These are phyloP conservation scores for Wasmannia auropunctata DNA, from an alignment of 1,140 invertebrate species.

Conservation along the genomic window DNA sequence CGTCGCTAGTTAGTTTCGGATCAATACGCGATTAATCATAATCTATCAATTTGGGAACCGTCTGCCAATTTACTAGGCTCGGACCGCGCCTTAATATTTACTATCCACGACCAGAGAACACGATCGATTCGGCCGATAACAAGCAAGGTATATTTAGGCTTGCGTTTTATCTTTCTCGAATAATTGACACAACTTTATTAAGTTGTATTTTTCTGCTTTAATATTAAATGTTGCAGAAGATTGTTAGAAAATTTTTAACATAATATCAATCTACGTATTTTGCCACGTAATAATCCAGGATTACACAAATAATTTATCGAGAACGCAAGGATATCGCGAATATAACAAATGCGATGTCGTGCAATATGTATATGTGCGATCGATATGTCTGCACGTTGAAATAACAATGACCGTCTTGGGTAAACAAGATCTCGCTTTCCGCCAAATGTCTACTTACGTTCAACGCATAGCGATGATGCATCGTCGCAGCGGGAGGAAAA, in stretches of 20 bases:
- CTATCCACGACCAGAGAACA: neutral
- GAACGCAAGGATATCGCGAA: neutral
- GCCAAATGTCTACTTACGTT: conserved; percentile 47
- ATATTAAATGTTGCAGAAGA: neutral
- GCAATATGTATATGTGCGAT: neutral
- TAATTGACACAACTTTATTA: neutral
- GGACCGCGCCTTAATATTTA: conserved; percentile 37
- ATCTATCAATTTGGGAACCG: conserved; percentile 57
- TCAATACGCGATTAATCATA: conserved; percentile 58
- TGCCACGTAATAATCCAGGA: neutral
- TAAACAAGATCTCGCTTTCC: conserved; percentile 38
- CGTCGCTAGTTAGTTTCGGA: conserved; percentile 44
- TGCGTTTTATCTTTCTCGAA: neutral
- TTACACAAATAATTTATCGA: neutral
- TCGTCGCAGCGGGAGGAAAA: conserved; percentile 7
- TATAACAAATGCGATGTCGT: neutral
- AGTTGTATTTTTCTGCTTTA: neutral
- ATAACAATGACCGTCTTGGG: neutral
- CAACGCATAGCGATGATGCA: conserved; percentile 43
- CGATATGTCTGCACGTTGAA: neutral
- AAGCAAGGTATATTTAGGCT: neutral
- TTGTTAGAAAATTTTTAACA: neutral
- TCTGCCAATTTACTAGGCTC: conserved; percentile 37
- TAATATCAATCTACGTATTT: neutral
- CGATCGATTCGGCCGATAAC: conserved; percentile 3